A percentile compares a stretch with the other conserved stretches of the same genome.
phyloP scores from a whole-genome alignment of 2,888 invertebrate species.

The Yponomeuta sedellus region DNA sequence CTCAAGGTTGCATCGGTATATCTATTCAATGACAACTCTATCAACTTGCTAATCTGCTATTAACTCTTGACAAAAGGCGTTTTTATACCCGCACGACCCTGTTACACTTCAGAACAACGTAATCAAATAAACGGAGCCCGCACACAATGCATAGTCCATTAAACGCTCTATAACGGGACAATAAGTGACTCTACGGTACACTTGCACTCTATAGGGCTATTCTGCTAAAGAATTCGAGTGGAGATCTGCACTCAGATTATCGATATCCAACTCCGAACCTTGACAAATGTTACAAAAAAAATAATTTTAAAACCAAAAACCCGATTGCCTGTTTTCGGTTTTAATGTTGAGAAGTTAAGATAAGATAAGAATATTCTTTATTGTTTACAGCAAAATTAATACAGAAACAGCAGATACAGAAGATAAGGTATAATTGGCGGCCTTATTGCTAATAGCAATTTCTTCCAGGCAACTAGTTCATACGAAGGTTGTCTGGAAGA shows the following conservation, averaged over 20 bases:
- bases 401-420: too few relatives aligned
- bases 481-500: too few relatives aligned
- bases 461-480: too few relatives aligned
- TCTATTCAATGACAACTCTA: neutral
- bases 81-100: neutral
- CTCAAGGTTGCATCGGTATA: neutral
- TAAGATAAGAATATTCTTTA: too few relatives aligned
- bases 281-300: neutral
- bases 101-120: neutral
- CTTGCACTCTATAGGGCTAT: neutral
- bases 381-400: too few relatives aligned
- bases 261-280: neutral
- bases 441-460: too few relatives aligned
- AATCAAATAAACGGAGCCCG: neutral
- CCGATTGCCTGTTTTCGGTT: too few relatives aligned
- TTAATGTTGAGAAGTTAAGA: too few relatives aligned
- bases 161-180: neutral
- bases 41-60: neutral
- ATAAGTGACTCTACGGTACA: neutral
- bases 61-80: neutral
- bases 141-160: neutral
- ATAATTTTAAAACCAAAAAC: too few relatives aligned
- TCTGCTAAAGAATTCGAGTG: neutral
- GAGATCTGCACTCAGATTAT: neutral
- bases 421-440: too few relatives aligned